Conservation (phyloP, 53 echinoderm and acorn worm genomes). For the Paracentrotus lividus region DNA sequence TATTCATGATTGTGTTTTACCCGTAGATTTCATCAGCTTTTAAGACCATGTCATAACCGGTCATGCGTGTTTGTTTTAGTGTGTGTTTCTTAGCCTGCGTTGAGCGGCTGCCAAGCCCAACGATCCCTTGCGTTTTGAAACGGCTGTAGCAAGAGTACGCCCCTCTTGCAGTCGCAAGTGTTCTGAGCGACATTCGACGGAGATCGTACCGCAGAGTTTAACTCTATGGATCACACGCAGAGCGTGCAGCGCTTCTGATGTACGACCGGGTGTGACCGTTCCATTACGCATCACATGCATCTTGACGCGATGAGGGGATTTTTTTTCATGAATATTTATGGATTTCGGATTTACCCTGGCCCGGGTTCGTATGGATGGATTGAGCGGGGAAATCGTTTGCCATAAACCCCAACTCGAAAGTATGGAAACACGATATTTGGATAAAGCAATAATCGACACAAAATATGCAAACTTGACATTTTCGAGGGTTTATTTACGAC, state of each 20-base stretch:
- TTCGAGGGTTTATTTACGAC: slow-evolving; percentile 43
- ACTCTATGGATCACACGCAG: no score
- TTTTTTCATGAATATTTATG: slow-evolving; percentile 60
- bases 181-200: no score
- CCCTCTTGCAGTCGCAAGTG: no score
- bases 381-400: slow-evolving; percentile 24
- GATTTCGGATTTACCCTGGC: slow-evolving; percentile 37
- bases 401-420: slow-evolving; percentile 17
- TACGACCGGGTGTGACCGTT: no score
- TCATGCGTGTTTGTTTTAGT: no score
- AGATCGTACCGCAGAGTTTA: no score
- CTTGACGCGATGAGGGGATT: slow-evolving; percentile 16
- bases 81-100: no score
- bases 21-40: slow-evolving; percentile 54
- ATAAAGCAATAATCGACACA: slow-evolving; percentile 50
- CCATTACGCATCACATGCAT: slow-evolving; percentile 50
- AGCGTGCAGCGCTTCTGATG: no score
- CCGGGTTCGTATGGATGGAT: slow-evolving; percentile 24
- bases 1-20: slow-evolving; percentile 50
- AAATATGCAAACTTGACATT: slow-evolving; percentile 54
- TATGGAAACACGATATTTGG: slow-evolving; percentile 52
- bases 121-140: no score
- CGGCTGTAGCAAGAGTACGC: no score
- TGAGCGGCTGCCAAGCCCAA: no score
- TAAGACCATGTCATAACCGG: no score